phyloP scores from a whole-genome alignment of 53 echinoderm and acorn worm genomes.

The Paracentrotus lividus region DNA sequence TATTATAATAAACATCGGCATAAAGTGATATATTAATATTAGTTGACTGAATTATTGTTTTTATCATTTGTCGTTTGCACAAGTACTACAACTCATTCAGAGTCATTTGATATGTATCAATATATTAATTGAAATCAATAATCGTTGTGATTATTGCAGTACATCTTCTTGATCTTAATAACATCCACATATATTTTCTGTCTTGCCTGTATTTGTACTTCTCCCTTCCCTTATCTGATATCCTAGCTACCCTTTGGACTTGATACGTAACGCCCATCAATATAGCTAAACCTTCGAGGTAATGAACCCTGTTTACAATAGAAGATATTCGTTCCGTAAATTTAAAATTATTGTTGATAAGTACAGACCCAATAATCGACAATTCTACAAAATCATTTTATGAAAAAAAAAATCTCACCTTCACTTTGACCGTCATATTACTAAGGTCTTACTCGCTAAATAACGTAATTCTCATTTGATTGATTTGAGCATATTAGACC shows the following conservation, averaged over 20 bases:
- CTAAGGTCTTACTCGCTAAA: not conserved
- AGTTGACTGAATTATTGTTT: too few relatives aligned
- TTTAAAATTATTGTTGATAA: not conserved
- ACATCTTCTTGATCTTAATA: not conserved
- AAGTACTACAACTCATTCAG: not conserved
- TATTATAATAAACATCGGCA: too few relatives aligned
- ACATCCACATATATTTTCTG: not conserved
- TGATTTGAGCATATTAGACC: too few relatives aligned
- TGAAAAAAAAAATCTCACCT: not conserved
- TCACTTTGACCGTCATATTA: not conserved
- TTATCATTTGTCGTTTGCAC: too few relatives aligned
- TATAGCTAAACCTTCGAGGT: not conserved
- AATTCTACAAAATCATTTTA: too few relatives aligned
- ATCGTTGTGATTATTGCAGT: not conserved
- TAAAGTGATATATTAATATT: too few relatives aligned
- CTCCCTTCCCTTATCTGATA: not conserved
- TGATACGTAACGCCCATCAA: constrained; percentile 13
- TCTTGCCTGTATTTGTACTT: not conserved
- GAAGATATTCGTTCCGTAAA: not conserved
- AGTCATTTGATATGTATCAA: not conserved
- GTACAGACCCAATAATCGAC: too few relatives aligned
- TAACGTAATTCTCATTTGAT: too few relatives aligned
- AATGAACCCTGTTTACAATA: not conserved
- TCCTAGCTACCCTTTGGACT: constrained; percentile 10
- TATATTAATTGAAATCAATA: not conserved